These are phyloP conservation scores for Micoletzkya japonica DNA, from an alignment of 2,888 invertebrate genomes.

Conservation along the genomic window DNA sequence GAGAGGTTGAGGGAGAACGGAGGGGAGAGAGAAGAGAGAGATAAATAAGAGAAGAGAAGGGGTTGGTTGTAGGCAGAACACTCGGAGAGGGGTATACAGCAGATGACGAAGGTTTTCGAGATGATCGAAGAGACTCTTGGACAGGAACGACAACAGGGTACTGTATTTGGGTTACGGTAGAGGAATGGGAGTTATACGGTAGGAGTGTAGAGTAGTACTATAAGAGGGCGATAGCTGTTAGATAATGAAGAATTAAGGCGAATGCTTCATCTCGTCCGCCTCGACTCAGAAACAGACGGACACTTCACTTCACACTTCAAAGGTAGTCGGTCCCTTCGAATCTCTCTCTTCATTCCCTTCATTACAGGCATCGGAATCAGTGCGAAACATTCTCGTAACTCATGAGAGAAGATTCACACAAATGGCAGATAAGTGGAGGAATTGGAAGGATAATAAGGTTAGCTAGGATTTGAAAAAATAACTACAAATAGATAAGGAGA, in stretches of 20 bases:
- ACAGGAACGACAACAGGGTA: constrained; percentile 57
- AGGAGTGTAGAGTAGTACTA: constrained; percentile 4
- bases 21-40: background rate
- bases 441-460: constrained; percentile 31
- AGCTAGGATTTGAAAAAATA: background rate
- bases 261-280: constrained; percentile 51
- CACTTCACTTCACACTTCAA: constrained; percentile 35
- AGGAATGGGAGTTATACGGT: background rate
- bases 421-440: constrained; percentile 51
- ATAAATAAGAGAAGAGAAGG: background rate
- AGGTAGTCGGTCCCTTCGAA: constrained; percentile 17
- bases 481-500: background rate
- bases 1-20: background rate
- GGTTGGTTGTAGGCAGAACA: constrained; percentile 9
- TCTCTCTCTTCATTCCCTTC: too few relatives aligned
- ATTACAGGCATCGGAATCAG: constrained; percentile 46
- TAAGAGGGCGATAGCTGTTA: too few relatives aligned
- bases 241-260: constrained; percentile 45
- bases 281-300: constrained; percentile 43
- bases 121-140: constrained; percentile 55
- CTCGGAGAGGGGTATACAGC: constrained; percentile 28
- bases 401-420: constrained; percentile 52
- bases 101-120: constrained; percentile 58
- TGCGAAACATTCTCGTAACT: constrained; percentile 44
- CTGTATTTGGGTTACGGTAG: too few relatives aligned